Evolutionary conservation across 2,113 vertebrate genomes (phyloP).

Genomic region (Rattus rattus): DNA sequence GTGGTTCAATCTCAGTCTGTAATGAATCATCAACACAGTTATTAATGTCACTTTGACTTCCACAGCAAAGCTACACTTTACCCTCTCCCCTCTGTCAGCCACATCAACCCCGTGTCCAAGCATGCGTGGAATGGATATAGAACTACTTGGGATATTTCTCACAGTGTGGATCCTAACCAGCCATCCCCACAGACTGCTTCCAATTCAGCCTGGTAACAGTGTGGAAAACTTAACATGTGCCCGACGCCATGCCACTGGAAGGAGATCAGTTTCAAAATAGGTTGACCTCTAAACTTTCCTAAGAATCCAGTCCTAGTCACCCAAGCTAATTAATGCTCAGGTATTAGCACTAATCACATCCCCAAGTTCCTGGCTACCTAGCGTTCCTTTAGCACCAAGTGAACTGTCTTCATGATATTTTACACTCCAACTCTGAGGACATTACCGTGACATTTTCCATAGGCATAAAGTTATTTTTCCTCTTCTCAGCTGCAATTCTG

Average conservation of each 20-base stretch:
- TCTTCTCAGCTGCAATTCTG: background rate
- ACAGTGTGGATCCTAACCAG: background rate
- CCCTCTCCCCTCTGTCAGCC: background rate
- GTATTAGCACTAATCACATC: background rate
- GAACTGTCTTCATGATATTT: constrained; percentile 5
- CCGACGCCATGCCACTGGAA: background rate
- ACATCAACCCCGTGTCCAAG: background rate
- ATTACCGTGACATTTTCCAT: background rate
- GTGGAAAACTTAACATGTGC: background rate
- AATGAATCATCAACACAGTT: constrained; percentile 46
- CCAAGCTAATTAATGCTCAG: background rate
- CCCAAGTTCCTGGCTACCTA: background rate
- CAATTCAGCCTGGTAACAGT: background rate
- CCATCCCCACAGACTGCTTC: background rate
- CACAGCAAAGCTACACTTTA: background rate
- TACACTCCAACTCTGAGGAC: background rate
- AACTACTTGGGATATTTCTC: background rate
- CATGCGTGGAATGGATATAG: background rate
- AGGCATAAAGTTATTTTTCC: background rate
- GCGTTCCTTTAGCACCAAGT: background rate
- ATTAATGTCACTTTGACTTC: constrained; percentile 57
- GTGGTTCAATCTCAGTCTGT: constrained; percentile 33
- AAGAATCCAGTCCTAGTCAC: background rate
- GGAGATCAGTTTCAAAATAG: background rate
- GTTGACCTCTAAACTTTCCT: background rate